Evolutionary conservation across 1,140 invertebrate genomes (phyloP).

Genomic region (Aphis gossypii): DNA sequence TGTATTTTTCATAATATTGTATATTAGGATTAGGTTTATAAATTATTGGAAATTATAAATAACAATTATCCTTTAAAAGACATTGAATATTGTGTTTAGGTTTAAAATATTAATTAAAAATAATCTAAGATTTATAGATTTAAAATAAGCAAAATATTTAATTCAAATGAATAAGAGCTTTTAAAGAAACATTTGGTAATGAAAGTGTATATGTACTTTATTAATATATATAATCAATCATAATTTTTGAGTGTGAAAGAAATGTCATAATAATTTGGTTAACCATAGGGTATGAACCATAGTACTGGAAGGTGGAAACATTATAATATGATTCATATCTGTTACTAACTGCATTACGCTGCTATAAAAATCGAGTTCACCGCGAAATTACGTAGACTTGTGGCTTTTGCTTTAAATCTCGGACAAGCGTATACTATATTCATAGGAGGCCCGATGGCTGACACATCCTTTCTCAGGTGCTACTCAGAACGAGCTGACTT

Average conservation of each 20-base stretch:
- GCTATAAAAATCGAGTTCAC: not conserved
- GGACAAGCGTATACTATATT: not conserved
- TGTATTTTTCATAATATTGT: not conserved
- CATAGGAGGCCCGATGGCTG: too few relatives aligned
- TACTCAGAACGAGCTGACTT: not conserved
- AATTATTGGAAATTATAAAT: not conserved
- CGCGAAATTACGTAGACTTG: not conserved
- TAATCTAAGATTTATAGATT: too few relatives aligned
- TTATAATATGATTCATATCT: too few relatives aligned
- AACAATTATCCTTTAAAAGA: not conserved
- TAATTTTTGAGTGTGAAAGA: too few relatives aligned
- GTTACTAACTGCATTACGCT: too few relatives aligned
- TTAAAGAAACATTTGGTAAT: not conserved
- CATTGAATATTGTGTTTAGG: not conserved
- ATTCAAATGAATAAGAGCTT: not conserved
- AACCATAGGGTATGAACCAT: too few relatives aligned
- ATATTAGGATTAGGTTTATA: too few relatives aligned
- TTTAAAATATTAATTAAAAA: not conserved
- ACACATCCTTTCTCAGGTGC: not conserved
- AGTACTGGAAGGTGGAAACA: too few relatives aligned
- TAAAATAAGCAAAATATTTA: too few relatives aligned
- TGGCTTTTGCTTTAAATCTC: not conserved
- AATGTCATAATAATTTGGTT: too few relatives aligned
- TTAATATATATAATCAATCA: too few relatives aligned
- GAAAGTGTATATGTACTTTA: not conserved